A percentile compares a stretch with the other conserved stretches of the same genome.
These are phyloP conservation scores for Gnathonemus longibarbis DNA, from an alignment of 2,113 vertebrate species.

Conservation along the genomic window DNA sequence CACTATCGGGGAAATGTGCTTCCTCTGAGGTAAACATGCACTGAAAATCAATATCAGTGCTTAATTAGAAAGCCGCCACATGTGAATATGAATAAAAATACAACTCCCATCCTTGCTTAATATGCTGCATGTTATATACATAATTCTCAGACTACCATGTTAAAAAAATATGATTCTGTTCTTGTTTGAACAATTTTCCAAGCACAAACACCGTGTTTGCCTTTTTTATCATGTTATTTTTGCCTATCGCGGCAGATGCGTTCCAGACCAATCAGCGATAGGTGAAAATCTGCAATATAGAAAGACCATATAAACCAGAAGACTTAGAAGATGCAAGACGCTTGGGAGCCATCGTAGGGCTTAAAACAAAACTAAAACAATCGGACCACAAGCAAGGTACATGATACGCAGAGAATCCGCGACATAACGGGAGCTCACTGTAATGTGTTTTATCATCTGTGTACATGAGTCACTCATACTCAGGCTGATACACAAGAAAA, in stretches of 20 bases:
- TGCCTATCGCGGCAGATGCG: background rate
- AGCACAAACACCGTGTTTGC: background rate
- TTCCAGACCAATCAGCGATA: no score
- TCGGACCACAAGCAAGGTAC: no score
- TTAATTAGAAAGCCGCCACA: background rate
- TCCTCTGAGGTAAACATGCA: background rate
- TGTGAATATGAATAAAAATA: background rate
- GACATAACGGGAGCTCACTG: no score
- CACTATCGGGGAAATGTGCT: background rate
- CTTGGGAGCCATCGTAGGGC: no score
- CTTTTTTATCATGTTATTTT: background rate
- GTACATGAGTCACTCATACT: background rate
- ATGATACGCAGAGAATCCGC: no score
- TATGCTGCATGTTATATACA: background rate
- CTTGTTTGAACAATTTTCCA: background rate
- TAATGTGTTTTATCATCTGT: background rate
- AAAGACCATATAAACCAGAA: no score
- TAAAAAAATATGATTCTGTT: background rate
- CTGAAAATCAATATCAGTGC: background rate
- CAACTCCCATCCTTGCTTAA: background rate
- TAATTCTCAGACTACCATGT: background rate
- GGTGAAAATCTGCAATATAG: no score
- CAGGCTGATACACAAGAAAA: background rate
- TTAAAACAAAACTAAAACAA: no score
- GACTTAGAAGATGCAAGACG: no score